Evolutionary conservation across 1,140 invertebrate species (phyloP), one percentile per base, ranked within the genome.

Genomic region (Potamilus streckersoni): DNA sequence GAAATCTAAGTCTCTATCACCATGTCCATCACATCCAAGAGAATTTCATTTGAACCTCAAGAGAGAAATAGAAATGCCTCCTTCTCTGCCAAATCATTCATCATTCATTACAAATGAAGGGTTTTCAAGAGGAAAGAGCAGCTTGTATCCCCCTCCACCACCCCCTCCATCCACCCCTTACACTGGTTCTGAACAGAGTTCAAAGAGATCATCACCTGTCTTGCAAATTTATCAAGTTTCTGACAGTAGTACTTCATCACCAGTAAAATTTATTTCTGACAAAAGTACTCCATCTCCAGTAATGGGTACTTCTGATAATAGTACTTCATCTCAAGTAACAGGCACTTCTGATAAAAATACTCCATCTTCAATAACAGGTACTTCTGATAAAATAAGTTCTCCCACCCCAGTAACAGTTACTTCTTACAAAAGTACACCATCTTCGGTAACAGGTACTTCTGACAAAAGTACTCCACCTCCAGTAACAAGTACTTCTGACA

Each of bases 91-190:
- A 23, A 23, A 16, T 14, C 57, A 60, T 23, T 6, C 16, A 67
- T 27, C 23, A 60, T 58, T 13, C 8, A 67, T 62, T 13, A 38
- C 23, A 49, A 38, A 31, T 49, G 20, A 11, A 38, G 59, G 17
- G 13, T 14, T 55, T 49, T 38, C 5, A 58, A 71, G 5, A 77
- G n/a, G 57, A 71, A 66, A 20, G 16, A 12, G 20, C 73, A 20
- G 8, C 5, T 49, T 66, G 49, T 38, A 60, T 6, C 64, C 75
- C 19, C 62, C 70, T 15, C 75, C 75, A 16, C 75, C 70, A n/a
- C 69, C 75, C 13, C 75, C 75, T 27, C 75, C 75, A 16, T 70
- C 70, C 14, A 77, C 75, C 12, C 75, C 75, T 11, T 71, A 69
- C 58, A 60, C 58, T 23, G 63, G 70, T 15, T 77, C 75, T 19